Evolutionary conservation across 2,113 vertebrate species (phyloP), one percentile per base, ranked within the genome.

Genomic region (Ranitomeya imitator): DNA sequence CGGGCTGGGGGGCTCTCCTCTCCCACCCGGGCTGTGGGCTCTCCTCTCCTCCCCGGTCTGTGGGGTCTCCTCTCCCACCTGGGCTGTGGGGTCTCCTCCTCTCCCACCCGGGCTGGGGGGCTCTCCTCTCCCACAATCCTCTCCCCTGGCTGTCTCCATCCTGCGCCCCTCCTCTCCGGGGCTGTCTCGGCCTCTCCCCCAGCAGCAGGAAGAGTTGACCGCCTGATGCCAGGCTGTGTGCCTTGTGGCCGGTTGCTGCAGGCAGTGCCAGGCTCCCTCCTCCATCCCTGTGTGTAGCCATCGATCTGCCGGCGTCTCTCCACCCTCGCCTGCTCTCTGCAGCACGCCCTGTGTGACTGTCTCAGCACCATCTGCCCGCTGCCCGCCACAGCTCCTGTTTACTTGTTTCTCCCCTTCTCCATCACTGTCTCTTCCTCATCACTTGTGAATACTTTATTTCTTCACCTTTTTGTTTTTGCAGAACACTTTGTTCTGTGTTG

Each of bases 161-260:
- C 78, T 18, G 77, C 61, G 77, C 54, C 77, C 86, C 61, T 80
- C 77, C 86, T 87, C 86, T 87, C 86, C 57, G 77, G 77, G 86
- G 86, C 61, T 57, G 86, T 87, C 78, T 71, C 77, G 52, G 26
- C 52, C 80, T 83, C 60, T 67, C 52, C 61, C 61, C 86, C 63
- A 86, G 86, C 77, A 80, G 86, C 61, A 81, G 51, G 85, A 65
- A 79, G 57, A 63, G 85, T 54, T 87, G 77, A 7, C 51, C 63
- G 61, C 21, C 52, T 54, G 69, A 15, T 81, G n/a, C 18, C 86
- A 87, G 86, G 77, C 86, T 45, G 78, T 59, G 51, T 81, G 85
- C 57, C 23, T 67, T 19, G 12, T 79, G 45, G 74, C 23, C 61
- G 57, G 73, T n/a, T n/a, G n/a, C 31, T 74, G 65, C 18, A 26